Conservation (phyloP, 2,888 invertebrate genomes). For the Linnaemya tessellans region DNA sequence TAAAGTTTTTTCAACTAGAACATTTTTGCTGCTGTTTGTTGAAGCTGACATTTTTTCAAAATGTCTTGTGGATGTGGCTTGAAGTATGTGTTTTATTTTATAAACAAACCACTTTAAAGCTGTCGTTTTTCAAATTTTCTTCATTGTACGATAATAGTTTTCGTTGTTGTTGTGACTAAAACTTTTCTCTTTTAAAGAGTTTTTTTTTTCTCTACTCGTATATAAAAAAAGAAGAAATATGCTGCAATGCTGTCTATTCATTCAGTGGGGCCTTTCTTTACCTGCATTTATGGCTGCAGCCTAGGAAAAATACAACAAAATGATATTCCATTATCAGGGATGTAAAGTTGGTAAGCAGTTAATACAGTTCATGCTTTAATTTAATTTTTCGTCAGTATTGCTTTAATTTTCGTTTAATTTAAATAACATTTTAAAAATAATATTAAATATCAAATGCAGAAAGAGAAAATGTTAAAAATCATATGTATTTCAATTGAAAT, state of each 20-base stretch:
- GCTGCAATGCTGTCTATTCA: background rate
- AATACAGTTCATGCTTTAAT: too few species aligned
- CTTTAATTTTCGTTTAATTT: too few species aligned
- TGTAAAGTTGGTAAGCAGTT: too few species aligned
- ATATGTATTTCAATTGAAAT: too few species aligned
- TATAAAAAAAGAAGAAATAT: background rate
- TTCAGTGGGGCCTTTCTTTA: conserved; percentile 3
- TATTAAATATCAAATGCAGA: too few species aligned
- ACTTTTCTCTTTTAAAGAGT: background rate
- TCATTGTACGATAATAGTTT: background rate
- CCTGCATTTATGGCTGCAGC: conserved; percentile 19
- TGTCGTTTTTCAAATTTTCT: conserved; percentile 9
- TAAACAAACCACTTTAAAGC: conserved; percentile 5
- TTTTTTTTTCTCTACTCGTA: background rate
- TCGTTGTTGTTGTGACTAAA: background rate
- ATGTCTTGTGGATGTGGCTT: conserved; percentile 1
- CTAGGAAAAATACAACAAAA: background rate
- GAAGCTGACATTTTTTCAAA: conserved; percentile 20
- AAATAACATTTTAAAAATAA: too few species aligned
- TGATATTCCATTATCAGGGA: conserved; percentile 12
- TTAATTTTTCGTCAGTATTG: too few species aligned
- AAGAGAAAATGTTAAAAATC: too few species aligned
- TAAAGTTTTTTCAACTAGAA: background rate
- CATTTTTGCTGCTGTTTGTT: background rate
- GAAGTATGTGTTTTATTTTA: too few species aligned